Evolutionary conservation across 1,140 invertebrate genomes (phyloP).

Genomic region (Neotoxoptera formosana): DNA sequence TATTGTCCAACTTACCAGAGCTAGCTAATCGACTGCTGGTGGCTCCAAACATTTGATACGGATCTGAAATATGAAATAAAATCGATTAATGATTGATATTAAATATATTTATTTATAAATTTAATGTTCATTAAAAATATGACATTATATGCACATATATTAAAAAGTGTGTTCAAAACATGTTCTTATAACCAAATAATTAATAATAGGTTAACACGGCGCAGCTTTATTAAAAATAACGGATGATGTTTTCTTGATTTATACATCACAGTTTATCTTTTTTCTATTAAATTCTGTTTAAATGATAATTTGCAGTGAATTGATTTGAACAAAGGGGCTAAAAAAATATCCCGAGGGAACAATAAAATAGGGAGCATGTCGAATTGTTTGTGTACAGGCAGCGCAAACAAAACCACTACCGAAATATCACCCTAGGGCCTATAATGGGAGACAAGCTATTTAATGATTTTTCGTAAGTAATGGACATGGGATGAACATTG

Average conservation of each 20-base stretch:
- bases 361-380: slow-evolving; percentile 38
- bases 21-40: slow-evolving; percentile 92
- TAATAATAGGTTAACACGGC: neutral
- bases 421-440: slow-evolving; percentile 38
- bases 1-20: slow-evolving; percentile 73
- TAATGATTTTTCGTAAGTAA: slow-evolving; percentile 47
- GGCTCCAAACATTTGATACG: slow-evolving; percentile 95
- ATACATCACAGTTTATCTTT: neutral
- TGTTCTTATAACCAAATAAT: neutral
- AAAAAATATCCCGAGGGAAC: slow-evolving; percentile 42
- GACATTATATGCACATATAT: neutral
- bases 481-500: neutral
- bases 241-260: neutral
- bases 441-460: slow-evolving; percentile 11
- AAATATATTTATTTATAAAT: neutral
- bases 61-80: slow-evolving; percentile 75
- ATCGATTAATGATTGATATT: neutral
- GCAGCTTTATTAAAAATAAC: neutral
- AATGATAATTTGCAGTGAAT: slow-evolving; percentile 11
- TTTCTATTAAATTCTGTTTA: slow-evolving; percentile 29
- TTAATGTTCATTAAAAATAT: neutral
- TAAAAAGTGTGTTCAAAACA: neutral
- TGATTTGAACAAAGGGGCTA: slow-evolving; percentile 29
- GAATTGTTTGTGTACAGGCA: slow-evolving; percentile 23
- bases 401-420: slow-evolving; percentile 46